Evolutionary conservation across 2,888 invertebrate species (phyloP), one percentile per base, ranked within the genome.

Genomic region (Leptinotarsa haldemani): DNA sequence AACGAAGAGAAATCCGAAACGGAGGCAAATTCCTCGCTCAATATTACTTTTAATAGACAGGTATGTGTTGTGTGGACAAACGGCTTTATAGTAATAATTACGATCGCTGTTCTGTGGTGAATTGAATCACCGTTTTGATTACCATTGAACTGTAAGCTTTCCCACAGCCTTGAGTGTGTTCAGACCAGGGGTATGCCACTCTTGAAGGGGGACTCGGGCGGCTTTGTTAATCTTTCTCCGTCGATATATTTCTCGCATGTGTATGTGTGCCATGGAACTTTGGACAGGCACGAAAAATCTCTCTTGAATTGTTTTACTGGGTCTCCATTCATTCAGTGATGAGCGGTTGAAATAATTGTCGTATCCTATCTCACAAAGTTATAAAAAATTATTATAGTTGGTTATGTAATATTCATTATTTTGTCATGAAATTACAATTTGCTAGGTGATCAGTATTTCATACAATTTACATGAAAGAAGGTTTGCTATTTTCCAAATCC

Each of bases 101-200:
- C 73, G 78, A 75, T 76, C 75, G 78, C 76, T 70, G 77, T 74
- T 74, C 74, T 76, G 78, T 71, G 76, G 75, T 77, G 72, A 75
- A 79, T 79, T 80, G 78, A 81, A 80, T 80, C 80, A 81, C 80
- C 78, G 77, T 81, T 80, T 80, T 80, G 81, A 80, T 81, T 80
- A 80, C 78, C 79, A 80, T 80, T 81, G 80, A 80, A 81, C 77
- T 80, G 80, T 79, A 79, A 80, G 79, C 75, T 78, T 81, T 81
- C 81, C 80, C 81, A 81, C 78, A 81, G 80, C 81, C 81, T 81
- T 81, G 81, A 79, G 79, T 78, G 74, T 70, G 65, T 68, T 53
- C 30, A 20, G 56, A 75, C 71, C 75, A 50, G 75, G 69, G 72
- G 67, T 69, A 74, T 40, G 40, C 71, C 68, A 53, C 22, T 64